Base-by-base conservation (phyloP, 2,888 invertebrate genomes). In the Parapristionchus giblindavisi region DNA sequence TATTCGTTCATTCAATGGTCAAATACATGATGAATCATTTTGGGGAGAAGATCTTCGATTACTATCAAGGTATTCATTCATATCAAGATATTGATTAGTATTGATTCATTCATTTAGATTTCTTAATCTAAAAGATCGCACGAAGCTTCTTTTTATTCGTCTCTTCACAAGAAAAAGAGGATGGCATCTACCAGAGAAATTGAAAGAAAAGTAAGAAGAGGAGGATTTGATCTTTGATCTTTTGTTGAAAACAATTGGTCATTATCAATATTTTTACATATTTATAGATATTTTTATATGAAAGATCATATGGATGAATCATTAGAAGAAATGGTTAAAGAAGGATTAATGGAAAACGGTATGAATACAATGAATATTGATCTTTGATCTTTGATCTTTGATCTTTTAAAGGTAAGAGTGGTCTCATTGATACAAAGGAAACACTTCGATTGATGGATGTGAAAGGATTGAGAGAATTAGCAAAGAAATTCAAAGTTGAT, bases 111-210 rank as follows among this genome's bases (percentile, higher is more conserved):
- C 24, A 5, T 60, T 29, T 38, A 70, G 70, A 36, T 70, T 70
- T 27, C 70, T 70, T 24, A 54, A 52, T 3, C 60, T 51, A 29
- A 72, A 58, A 32, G 72, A 72, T 60, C 60, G 60, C 34, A 60
- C 72, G 24, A 58, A 72, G 48, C 58, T 72, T 6, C 60, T 72
- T n/a, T 72, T 72, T 60, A 72, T 72, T 48, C 72, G 72, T 43
- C 72, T 72, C 3, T 72, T 72, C 43, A 60, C 60, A 6, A 14
- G 72, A 24, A 58, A 60, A 38, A 38, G 72, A 72, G 40, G 24
- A 48, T 72, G 72, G 72, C 72, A 72, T 60, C 29, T 60, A 48
- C 60, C 58, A 34, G 72, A 72, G 48, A 72, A 60, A 34, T 17
- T 72, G 72, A 60, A 27, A 29, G 60, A 72, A 24, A 72, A 72